Conservation (phyloP, 1,140 invertebrate genomes). For the Drosophila sturtevanti region DNA sequence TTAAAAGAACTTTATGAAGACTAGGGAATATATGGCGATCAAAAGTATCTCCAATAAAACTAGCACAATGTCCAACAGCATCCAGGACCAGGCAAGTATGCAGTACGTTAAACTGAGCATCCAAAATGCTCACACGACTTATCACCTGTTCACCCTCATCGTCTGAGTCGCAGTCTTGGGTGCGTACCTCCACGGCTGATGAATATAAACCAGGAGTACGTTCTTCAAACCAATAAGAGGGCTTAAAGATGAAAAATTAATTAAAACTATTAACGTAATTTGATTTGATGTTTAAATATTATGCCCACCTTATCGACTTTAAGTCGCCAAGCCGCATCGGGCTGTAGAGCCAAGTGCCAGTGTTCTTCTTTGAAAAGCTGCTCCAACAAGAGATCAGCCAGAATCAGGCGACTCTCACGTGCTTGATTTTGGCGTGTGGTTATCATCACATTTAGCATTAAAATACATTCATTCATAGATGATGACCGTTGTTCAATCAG, state of each 20-base stretch:
- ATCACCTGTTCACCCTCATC: conserved; percentile 59
- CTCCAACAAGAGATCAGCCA: conserved; percentile 53
- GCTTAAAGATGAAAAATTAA: conserved; percentile 17
- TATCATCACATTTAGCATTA: conserved; percentile 55
- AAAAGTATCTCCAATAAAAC: conserved; percentile 64
- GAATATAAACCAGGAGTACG: conserved; percentile 77
- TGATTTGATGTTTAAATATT: neutral
- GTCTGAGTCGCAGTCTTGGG: conserved; percentile 74
- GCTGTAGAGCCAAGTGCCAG: conserved; percentile 70
- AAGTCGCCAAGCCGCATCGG: conserved; percentile 57
- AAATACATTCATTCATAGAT: conserved; percentile 68
- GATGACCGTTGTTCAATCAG: conserved; percentile 49
- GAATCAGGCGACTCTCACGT: conserved; percentile 33
- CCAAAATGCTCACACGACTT: conserved; percentile 56
- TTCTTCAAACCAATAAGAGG: conserved; percentile 73
- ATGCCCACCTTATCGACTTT: conserved; percentile 57
- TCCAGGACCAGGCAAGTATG: conserved; percentile 76
- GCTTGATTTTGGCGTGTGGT: conserved; percentile 21
- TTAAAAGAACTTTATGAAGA: conserved; percentile 69
- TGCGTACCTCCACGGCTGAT: conserved; percentile 74
- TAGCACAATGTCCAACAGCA: conserved; percentile 65
- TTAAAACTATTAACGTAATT: neutral
- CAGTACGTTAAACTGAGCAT: conserved; percentile 76
- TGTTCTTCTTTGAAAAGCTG: conserved; percentile 63
- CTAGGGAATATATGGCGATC: conserved; percentile 63